Evolutionary conservation across 1,140 invertebrate genomes (phyloP).

Genomic region (Tetragnatha versicolor): DNA sequence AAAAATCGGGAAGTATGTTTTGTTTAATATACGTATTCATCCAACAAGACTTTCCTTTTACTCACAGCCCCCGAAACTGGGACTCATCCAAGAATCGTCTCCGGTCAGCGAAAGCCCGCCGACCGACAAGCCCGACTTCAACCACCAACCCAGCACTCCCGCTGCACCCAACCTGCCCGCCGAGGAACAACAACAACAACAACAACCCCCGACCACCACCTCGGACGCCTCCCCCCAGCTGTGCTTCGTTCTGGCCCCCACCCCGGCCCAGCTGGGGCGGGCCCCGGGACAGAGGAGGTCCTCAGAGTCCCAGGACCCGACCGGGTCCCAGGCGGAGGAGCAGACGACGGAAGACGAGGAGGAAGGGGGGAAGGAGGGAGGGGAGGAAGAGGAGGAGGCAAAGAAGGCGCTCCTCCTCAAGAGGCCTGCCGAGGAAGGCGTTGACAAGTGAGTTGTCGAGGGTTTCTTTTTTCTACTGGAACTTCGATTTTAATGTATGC

Average conservation of each 20-base stretch:
- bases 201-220: neutral
- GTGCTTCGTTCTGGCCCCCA: constrained; percentile 85
- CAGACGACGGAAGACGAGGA: neutral
- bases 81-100: neutral
- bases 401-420: constrained; percentile 81
- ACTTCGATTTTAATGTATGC: neutral
- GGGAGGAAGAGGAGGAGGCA: constrained; percentile 59
- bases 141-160: neutral
- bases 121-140: neutral
- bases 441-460: constrained; percentile 82
- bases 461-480: neutral
- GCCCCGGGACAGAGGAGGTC: constrained; percentile 71
- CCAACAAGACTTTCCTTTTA: too few species aligned
- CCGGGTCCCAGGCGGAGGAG: neutral
- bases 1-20: too few species aligned
- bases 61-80: constrained; percentile 46
- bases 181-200: neutral
- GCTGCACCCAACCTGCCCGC: neutral
- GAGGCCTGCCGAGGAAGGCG: constrained; percentile 87
- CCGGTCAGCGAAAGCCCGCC: neutral
- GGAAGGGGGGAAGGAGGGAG: neutral
- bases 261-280: constrained; percentile 87
- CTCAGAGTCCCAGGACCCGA: constrained; percentile 20
- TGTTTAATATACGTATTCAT: too few species aligned
- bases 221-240: constrained; percentile 38